Base-by-base conservation (phyloP, 1,140 invertebrate genomes). In the Vanessa tameamea region DNA sequence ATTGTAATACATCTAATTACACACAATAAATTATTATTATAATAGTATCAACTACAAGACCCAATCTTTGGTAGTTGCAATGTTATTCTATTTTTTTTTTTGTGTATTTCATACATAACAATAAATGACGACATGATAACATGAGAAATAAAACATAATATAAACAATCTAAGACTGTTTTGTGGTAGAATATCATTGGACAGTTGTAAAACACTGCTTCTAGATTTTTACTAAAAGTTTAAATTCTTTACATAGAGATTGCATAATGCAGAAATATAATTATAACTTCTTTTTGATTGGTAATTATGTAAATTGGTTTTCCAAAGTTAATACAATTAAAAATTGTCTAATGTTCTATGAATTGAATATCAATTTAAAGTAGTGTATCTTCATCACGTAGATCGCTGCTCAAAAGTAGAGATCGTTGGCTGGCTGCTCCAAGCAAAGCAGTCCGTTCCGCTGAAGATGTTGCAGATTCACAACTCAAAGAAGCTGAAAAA, bases 381-480 rank as follows among this genome's bases (percentile, higher is more conserved):
- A 93, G 78, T 31, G 93, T 92, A 67, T 93, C 92, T 83, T 93
- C 93, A 73, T 93, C 92, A 47, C 91, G 67, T 55, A 92, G 78
- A 11, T 93, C 91, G 43, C 87, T 87, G 76, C 88, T 92, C 12
- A 92, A 81, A 12, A 92, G 78, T 1, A 93, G 78, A 9, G 91
- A 89, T 8, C 88, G 86, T 65, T 90, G 89, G 73, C 91, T 90
- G 13, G 91, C 83, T 5, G 89, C 91, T 1, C 91, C 92, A 4
- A 93, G 82, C 23, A 93, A 79, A 26, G 91, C 92, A 0, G 91
- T 93, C 20, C 92, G 82, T 77, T 94, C 94, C n/a, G 92, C 92
- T 7, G 93, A 93, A n/a, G 93, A 93, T n/a, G 92, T 93, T 6
- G 84, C 92, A 12, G 93, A 93, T 43, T 93, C 91, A 80, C 86